Conservation (phyloP, 2,888 invertebrate genomes). For the Apodemia zela region DNA sequence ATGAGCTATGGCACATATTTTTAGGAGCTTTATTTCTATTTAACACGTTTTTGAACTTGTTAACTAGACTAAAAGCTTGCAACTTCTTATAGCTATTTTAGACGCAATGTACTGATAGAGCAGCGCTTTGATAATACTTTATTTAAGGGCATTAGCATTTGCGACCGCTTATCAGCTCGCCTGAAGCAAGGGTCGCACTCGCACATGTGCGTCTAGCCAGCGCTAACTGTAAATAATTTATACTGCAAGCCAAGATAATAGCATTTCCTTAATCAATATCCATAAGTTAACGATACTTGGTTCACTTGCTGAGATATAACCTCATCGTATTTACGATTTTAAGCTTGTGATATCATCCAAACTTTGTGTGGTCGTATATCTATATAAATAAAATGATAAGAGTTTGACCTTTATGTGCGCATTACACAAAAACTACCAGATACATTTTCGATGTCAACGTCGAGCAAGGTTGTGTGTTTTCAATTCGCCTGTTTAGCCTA, state of each 20-base stretch:
- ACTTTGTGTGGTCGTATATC: neutral
- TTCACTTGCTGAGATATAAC: conserved; percentile 10
- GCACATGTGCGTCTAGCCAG: conserved; percentile 41
- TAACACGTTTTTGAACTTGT: too few relatives aligned
- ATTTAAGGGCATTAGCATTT: conserved; percentile 63
- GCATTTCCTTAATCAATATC: conserved; percentile 14
- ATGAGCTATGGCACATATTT: too few relatives aligned
- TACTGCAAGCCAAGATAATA: conserved; percentile 16
- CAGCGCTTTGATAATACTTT: conserved; percentile 59
- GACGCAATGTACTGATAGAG: conserved; percentile 46
- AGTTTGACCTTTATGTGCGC: too few relatives aligned
- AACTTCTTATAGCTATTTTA: conserved; percentile 43
- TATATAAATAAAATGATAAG: too few relatives aligned
- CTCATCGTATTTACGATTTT: conserved; percentile 1
- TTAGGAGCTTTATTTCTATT: too few relatives aligned
- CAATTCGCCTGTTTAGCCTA: too few relatives aligned
- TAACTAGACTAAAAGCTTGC: too few relatives aligned
- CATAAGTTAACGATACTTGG: conserved; percentile 12
- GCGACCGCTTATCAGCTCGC: conserved; percentile 52
- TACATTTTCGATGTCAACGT: too few relatives aligned
- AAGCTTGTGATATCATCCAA: neutral
- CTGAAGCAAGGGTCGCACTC: conserved; percentile 40
- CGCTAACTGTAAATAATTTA: conserved; percentile 21
- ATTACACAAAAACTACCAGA: too few relatives aligned
- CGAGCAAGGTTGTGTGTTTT: too few relatives aligned